These are phyloP conservation scores for Loriculus beryllinus DNA, from an alignment of 2,797 vertebrate genomes.

Conservation along the genomic window DNA sequence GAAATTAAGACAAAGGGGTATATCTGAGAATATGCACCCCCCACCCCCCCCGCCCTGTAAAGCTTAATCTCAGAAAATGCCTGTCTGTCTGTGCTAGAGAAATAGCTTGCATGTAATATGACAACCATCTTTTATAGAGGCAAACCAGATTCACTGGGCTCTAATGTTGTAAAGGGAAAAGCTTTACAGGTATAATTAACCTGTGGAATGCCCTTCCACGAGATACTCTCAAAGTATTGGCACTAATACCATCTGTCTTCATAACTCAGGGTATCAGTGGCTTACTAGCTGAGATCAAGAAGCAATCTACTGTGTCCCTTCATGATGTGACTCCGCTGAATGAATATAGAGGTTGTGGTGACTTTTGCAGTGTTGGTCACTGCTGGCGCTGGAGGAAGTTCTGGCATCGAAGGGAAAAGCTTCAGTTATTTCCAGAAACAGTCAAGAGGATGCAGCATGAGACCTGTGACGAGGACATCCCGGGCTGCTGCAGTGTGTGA, in stretches of 20 bases:
- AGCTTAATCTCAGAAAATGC: background rate
- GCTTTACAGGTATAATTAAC: conserved; percentile 20
- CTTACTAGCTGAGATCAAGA: conserved; percentile 22
- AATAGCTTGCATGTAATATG: background rate
- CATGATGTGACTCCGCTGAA: background rate
- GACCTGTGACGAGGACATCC: background rate
- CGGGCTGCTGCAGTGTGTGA: background rate
- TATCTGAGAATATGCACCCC: background rate
- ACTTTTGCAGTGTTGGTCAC: background rate
- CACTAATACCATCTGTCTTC: background rate
- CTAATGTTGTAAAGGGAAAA: background rate
- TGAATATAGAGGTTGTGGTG: conserved; percentile 12
- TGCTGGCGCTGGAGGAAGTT: background rate
- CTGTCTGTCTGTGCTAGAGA: background rate
- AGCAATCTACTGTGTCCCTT: conserved; percentile 11
- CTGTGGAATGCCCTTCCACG: conserved; percentile 20
- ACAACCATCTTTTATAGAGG: background rate
- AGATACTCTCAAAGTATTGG: background rate
- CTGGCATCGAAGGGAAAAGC: background rate
- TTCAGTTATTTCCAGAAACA: background rate
- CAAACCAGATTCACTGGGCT: background rate
- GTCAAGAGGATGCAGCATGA: background rate
- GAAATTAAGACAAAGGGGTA: background rate
- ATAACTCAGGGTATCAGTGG: conserved; percentile 8
- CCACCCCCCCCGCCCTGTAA: background rate